Conservation (phyloP, 2,888 invertebrate genomes). For the Protonemura montana region DNA sequence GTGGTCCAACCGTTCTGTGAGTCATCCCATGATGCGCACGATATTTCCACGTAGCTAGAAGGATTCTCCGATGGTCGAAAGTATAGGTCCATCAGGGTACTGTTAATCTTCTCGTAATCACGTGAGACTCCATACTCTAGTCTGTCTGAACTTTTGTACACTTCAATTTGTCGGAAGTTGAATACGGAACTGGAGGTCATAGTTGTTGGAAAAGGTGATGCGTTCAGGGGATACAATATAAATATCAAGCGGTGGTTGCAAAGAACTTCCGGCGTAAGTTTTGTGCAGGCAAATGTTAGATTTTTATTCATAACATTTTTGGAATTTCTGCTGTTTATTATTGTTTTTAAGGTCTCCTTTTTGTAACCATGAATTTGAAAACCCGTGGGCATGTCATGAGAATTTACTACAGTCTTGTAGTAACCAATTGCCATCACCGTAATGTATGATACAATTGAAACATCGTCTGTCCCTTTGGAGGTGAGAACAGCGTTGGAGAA, state of each 20-base stretch:
- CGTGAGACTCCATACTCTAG: not conserved
- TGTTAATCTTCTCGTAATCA: not conserved
- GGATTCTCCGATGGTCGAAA: not conserved
- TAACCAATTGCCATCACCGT: not conserved
- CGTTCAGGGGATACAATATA: not conserved
- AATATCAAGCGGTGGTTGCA: not conserved
- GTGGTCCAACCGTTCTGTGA: not conserved
- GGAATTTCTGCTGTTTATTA: not conserved
- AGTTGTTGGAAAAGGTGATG: not conserved
- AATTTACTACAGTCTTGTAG: not conserved
- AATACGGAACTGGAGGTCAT: not conserved
- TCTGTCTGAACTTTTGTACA: not conserved
- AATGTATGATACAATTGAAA: not conserved
- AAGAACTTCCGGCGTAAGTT: not conserved
- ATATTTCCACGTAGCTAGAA: not conserved
- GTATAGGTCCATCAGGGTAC: not conserved
- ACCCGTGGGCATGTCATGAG: not conserved
- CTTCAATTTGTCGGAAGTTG: not conserved
- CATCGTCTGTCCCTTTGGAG: not conserved
- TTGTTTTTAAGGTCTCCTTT: not conserved
- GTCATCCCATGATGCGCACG: not conserved
- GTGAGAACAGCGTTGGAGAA: slow-evolving; percentile 4
- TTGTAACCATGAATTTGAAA: not conserved
- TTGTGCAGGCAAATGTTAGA: not conserved
- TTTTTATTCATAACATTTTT: no score